Evolutionary conservation across 2,113 vertebrate genomes (phyloP), one percentile per base, ranked within the genome.

Genomic region (Odontophorus gujanensis): DNA sequence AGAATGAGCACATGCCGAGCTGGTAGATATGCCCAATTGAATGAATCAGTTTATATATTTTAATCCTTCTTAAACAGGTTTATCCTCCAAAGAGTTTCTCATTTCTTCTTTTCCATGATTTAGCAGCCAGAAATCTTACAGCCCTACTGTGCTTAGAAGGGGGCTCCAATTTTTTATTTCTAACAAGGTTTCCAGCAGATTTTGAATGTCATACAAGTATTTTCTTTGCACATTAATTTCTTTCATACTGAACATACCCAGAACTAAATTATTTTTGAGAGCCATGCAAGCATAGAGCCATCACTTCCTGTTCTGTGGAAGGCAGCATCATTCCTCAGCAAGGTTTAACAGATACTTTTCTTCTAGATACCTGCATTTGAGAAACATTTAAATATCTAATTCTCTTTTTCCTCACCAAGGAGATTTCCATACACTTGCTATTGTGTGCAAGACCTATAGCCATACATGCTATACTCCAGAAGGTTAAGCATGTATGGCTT

Each of bases 31-130:
- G 81, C 76, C 92, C 86, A 95, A 93, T 9, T 95, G 94, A 97
- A 96, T 92, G 92, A 94, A 96, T 96, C 94, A 96, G 92, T 97
- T 97, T 96, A 97, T 96, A 78, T 97, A 96, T 96, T 96, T 96
- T 97, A 97, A 97, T 97, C 97, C 96, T 96, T 92, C 96, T 97
- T 97, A 96, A 97, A 96, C 93, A 96, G 94, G 86, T 97, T 97
- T 97, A 97, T 96, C 97, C 94, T 93, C 94, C 96, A 92, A 95
- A 95, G 92, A 96, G 81, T 95, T 95, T 94, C 87, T 97, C 91
- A 80, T 97, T 97, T 94, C 95, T 96, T 95, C 89, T 96, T 95
- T 96, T 91, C 86, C 93, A 91, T 93, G 94, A 96, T 97, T 96
- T 97, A 97, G 81, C 96, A 97, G 95, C 90, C 88, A 96, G 91